Evolutionary conservation across 2,888 invertebrate genomes (phyloP), one percentile per base, ranked within the genome.

Genomic region (Rhagium mordax): DNA sequence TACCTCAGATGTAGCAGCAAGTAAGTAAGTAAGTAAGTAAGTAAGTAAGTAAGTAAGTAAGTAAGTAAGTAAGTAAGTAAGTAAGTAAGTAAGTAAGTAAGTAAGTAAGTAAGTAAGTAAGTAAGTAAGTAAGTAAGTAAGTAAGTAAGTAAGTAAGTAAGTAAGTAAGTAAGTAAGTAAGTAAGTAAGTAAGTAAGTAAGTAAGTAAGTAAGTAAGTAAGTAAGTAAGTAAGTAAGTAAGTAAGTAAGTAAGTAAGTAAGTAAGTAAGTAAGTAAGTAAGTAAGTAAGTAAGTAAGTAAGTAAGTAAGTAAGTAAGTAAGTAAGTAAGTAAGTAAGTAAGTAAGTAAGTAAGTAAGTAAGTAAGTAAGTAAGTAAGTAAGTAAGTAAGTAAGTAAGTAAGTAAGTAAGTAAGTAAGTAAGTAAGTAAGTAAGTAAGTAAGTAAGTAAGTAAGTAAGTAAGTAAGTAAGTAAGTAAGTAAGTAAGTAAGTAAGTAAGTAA

Each of bases 381-480:
- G 59, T 59, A 24, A 59, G 27, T 59, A 24, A 59, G 59, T 59
- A 24, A 59, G 27, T 59, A 24, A 59, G 59, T 59, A 59, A 59
- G 27, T 59, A 59, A 59, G 59, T 59, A 59, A 59, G 27, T 59
- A 59, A 59, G 59, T 59, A 18, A 21, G 27, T 59, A 59, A 59
- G 59, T 59, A 59, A 59, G 27, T 59, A 59, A 59, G 59, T 59
- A 59, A 59, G 27, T 59, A 59, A 59, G 59, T 24, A 59, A 59
- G 27, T 59, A 59, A 59, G 59, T 59, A 59, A 18, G 27, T 6
- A 59, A 59, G 59, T 21, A 59, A 59, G 27, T 21, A 59, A 59
- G 59, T 8, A 47, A 47, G n/a, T 8, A 47, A 47, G n/a, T 8
- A 47, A 47, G n/a, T 8, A 47, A 47, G 10, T 8, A 47, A 47